Base-by-base conservation (phyloP, 2,888 invertebrate species). In the Drosophila nigricruria region DNA sequence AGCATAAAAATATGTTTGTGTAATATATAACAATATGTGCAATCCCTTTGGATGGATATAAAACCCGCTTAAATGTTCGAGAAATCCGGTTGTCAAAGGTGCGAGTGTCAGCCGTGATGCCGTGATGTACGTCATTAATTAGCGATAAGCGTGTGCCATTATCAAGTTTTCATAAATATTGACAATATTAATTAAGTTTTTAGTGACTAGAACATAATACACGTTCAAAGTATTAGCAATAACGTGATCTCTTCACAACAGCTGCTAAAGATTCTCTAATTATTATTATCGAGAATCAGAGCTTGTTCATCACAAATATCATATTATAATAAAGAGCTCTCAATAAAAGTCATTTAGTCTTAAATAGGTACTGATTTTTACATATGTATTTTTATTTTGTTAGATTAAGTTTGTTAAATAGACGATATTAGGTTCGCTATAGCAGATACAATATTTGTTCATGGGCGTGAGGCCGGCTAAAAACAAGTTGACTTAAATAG, bases 361-460 rank as follows among this genome's bases (percentile, higher is more conserved):
- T 50, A 20, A 60, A 30, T 56, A 56, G 50, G 12, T 49, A 30
- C 53, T 16, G 45, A 27, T 57, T 52, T 49, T 47, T 66, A 54
- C 54, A 64, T 54, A 73, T 64, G 36, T 52, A n/a, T 54, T 42
- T 61, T 73, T 63, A 71, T 43, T 68, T 52, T 54, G 52, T 77
- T 79, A 68, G 67, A 70, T 58, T 70, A 65, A 38, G 47, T 54
- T 54, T 71, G 57, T 66, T 77, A 54, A 69, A 43, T 53, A 20
- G 59, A 73, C 56, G 49, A 57, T 61, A 73, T 70, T 74, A 67
- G 70, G 57, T 58, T 68, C 50, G 49, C 63, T 67, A 58, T 25
- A 61, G 79, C 79, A 71, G 62, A 25, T 76, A 60, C 59, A 73
- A 56, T 60, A 60, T 70, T 73, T 77, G 62, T 60, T 60, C 73